A percentile compares a stretch with the other conserved stretches of the same genome.
These are phyloP conservation scores for Drosophila lacteicornis DNA, from an alignment of 1,140 invertebrate genomes.

Conservation along the genomic window DNA sequence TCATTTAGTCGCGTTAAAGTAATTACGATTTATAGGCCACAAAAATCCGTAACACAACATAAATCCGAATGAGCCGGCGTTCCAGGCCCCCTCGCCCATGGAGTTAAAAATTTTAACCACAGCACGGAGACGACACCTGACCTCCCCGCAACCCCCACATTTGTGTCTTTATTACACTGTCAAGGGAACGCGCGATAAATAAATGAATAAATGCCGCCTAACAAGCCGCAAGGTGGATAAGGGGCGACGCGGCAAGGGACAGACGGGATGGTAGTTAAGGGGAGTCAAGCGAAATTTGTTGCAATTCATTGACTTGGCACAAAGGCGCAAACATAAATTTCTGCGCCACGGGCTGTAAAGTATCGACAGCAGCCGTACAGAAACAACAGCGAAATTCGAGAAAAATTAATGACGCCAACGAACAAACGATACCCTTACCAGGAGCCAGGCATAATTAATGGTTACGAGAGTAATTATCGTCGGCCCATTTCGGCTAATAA, in stretches of 20 bases:
- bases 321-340: conserved; percentile 76
- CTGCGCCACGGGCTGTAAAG: conserved; percentile 64
- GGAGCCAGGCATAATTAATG: conserved; percentile 27
- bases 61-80: conserved; percentile 75
- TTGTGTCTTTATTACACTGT: conserved; percentile 76
- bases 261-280: conserved; percentile 29
- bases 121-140: conserved; percentile 66
- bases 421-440: conserved; percentile 45
- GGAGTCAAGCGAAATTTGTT: conserved; percentile 71
- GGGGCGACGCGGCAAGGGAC: background rate
- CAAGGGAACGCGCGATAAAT: conserved; percentile 78
- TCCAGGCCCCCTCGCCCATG: background rate
- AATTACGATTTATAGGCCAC: conserved; percentile 82
- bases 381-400: conserved; percentile 33
- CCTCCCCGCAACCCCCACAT: conserved; percentile 24
- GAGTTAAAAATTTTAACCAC: conserved; percentile 78
- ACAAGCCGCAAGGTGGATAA: conserved; percentile 69
- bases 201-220: conserved; percentile 81
- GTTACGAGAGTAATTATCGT: conserved; percentile 17
- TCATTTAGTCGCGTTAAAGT: conserved; percentile 81
- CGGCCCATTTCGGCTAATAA: background rate
- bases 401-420: conserved; percentile 55
- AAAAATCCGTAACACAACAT: conserved; percentile 82
- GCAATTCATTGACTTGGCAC: conserved; percentile 81
- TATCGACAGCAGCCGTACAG: conserved; percentile 64